A percentile compares a stretch with the other conserved stretches of the same genome.
Conservation (phyloP, 2,797 vertebrate species). For the Streptopelia turtur region DNA sequence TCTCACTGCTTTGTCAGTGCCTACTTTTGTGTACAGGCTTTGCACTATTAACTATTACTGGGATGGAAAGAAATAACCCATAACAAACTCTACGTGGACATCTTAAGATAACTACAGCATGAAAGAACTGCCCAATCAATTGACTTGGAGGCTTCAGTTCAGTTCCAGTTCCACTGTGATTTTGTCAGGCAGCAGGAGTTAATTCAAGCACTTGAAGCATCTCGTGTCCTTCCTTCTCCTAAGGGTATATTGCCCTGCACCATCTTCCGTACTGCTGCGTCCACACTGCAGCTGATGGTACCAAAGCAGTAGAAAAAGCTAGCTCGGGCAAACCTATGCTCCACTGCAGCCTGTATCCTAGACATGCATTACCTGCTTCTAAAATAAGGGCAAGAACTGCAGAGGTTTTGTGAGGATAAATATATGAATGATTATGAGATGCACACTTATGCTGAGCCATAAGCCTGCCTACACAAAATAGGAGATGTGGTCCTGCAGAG, state of each 20-base stretch:
- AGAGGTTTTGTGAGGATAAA: neutral
- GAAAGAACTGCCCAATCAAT: neutral
- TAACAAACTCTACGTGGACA: neutral
- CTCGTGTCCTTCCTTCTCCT: neutral
- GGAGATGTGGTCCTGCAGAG: neutral
- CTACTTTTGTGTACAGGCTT: neutral
- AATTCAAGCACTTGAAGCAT: neutral
- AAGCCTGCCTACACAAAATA: neutral
- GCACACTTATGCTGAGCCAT: neutral
- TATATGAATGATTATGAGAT: neutral
- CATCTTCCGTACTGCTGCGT: neutral
- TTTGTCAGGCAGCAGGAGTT: neutral
- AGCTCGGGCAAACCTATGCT: neutral
- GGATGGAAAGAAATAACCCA: neutral
- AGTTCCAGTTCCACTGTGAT: neutral
- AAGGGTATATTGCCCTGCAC: neutral
- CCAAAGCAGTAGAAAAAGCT: neutral
- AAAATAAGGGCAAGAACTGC: neutral
- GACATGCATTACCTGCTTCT: neutral
- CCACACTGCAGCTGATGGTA: neutral
- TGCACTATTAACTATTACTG: neutral
- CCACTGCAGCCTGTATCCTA: neutral
- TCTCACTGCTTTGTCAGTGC: neutral
- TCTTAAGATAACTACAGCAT: neutral
- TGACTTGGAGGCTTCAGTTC: neutral